Percentiles rank a stretch among this genome's conserved stretches.
These are phyloP conservation scores for Cotesia chilonis DNA, from an alignment of 1,140 invertebrate species.

Conservation along the genomic window DNA sequence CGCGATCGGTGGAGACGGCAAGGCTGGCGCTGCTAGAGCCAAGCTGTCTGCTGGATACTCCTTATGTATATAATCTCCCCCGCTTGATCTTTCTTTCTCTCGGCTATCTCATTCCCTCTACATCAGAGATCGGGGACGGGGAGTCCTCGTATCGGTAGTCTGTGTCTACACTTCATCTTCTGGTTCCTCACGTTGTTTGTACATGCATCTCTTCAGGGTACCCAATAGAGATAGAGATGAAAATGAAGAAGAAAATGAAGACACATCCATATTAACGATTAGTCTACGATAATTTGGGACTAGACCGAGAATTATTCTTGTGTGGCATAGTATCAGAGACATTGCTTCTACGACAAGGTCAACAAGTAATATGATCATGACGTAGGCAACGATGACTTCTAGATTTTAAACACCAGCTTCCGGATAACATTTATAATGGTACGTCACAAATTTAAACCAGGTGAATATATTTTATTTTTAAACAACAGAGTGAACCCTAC, in stretches of 20 bases:
- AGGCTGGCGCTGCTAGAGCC: constrained; percentile 60
- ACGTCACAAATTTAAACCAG: too few species aligned
- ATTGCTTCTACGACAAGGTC: too few species aligned
- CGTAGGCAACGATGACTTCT: background rate
- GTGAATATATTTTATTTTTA: too few species aligned
- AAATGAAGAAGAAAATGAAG: too few species aligned
- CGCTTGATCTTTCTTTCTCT: constrained; percentile 45
- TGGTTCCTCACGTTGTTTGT: constrained; percentile 7
- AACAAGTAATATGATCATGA: background rate
- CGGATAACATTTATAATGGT: background rate
- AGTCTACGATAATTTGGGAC: too few species aligned
- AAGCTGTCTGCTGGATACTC: constrained; percentile 60
- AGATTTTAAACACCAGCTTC: constrained; percentile 6
- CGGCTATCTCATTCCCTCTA: constrained; percentile 4
- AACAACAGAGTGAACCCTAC: too few species aligned
- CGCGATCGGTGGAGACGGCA: constrained; percentile 50
- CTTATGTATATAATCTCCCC: constrained; percentile 54
- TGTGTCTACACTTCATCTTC: constrained; percentile 21
- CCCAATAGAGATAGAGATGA: too few species aligned
- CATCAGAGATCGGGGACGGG: background rate
- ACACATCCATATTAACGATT: too few species aligned
- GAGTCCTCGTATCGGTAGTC: background rate
- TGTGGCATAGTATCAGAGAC: too few species aligned
- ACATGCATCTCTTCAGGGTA: too few species aligned
- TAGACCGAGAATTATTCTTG: too few species aligned